A percentile compares a stretch with the other conserved stretches of the same genome.
These are phyloP conservation scores for Alitta virens DNA, from an alignment of 2,888 invertebrate genomes.

Conservation along the genomic window DNA sequence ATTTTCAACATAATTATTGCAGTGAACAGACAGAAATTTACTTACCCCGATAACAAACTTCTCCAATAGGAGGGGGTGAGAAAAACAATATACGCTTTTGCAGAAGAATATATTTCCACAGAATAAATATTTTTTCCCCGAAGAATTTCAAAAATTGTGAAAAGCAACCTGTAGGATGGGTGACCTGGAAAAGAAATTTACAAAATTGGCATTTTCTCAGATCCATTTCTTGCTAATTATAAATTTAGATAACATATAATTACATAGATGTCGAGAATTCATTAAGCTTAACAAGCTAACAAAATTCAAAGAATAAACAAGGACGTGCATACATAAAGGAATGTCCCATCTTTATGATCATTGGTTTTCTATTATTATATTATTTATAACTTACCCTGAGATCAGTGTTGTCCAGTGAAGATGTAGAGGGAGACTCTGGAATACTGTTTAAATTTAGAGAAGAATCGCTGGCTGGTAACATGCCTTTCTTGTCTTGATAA, in stretches of 20 bases:
- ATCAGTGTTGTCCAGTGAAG: slow-evolving; percentile 32
- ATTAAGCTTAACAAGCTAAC: too few species aligned
- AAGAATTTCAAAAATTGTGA: slow-evolving; percentile 57
- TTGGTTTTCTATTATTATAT: too few species aligned
- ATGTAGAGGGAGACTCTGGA: slow-evolving; percentile 25
- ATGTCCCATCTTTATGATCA: too few species aligned
- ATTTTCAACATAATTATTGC: neutral
- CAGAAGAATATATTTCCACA: slow-evolving; percentile 57
- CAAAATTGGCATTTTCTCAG: too few species aligned
- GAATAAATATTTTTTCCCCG: slow-evolving; percentile 54
- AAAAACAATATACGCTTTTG: slow-evolving; percentile 57
- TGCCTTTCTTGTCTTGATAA: slow-evolving; percentile 52
- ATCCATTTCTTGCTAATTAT: too few species aligned
- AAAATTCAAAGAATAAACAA: too few species aligned
- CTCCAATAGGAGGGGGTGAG: slow-evolving; percentile 58
- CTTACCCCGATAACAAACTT: slow-evolving; percentile 56
- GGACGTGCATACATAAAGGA: too few species aligned
- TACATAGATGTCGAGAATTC: too few species aligned
- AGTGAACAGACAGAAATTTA: neutral
- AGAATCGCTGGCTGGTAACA: slow-evolving; percentile 31
- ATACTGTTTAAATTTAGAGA: slow-evolving; percentile 21
- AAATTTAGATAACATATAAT: too few species aligned
- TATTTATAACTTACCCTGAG: slow-evolving; percentile 27
- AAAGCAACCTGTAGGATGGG: slow-evolving; percentile 57
- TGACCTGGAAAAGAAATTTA: slow-evolving; percentile 49